Base-by-base conservation (phyloP, 2,797 vertebrate species). In the Crypturellus tataupa region DNA sequence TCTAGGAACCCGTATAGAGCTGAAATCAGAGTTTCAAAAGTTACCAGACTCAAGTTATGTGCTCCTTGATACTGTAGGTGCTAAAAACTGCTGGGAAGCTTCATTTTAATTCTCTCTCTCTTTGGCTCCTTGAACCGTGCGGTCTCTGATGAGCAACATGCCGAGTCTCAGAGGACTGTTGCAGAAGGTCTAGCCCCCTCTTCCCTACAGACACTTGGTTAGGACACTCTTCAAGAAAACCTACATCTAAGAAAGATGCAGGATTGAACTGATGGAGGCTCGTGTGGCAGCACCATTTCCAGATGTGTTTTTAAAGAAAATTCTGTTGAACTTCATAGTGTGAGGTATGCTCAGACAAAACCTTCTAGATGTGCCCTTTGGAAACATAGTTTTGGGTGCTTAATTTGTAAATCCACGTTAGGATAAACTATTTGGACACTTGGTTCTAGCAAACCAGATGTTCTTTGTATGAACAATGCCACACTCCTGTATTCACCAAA, bases 21-120 rank as follows among this genome's bases (percentile, higher is more conserved):
- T 64, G n/a, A 86, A 94, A 70, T n/a, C 10, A 20, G n/a, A 86
- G 46, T 55, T 94, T 47, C 63, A 92, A 73, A 90, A 33, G 6
- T 47, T 27, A 25, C 47, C 47, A 37, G 35, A 35, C 27, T 51
- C 33, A 39, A 11, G 25, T 70, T 39, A 35, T 25, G 12, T 68
- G 31, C 23, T 67, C 14, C 23, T 15, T 67, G 65, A 35, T 19
- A 25, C 47, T 27, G 47, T 20, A 55, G 27, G 47, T 19, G 29
- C 27, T 71, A 68, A 81, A 25, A 90, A 86, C 14, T 72, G 80
- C 27, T 24, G 12, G 19, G 68, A 68, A 78, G 23, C 9, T 82
- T 84, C 19, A 23, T 37, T 64, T 17, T 0, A 35, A 53, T 39
- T 91, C 1, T 25, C 55, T 1, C 56, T 21, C 35, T n/a, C 35